Evolutionary conservation across 2,113 vertebrate genomes (phyloP).

Genomic region (Neolamprologus longior): DNA sequence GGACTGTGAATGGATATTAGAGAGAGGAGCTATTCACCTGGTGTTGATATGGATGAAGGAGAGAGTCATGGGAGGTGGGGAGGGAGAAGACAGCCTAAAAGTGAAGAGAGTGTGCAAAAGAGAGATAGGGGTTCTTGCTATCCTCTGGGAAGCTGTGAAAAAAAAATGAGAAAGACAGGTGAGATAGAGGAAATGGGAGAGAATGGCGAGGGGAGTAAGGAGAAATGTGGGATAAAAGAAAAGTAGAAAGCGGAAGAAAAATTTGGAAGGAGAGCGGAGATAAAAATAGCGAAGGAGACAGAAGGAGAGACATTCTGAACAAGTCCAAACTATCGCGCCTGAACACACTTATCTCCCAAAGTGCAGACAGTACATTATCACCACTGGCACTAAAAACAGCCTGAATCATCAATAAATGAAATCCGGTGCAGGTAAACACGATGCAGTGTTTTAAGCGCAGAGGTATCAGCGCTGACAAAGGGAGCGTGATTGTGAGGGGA

Average conservation of each 20-base stretch:
- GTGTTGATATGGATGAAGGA: constrained; percentile 35
- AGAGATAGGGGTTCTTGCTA: constrained; percentile 47
- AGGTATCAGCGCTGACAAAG: neutral
- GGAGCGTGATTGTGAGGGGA: neutral
- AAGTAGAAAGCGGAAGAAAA: neutral
- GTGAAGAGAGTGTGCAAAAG: constrained; percentile 44
- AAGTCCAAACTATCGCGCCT: constrained; percentile 32
- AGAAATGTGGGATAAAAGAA: constrained; percentile 22
- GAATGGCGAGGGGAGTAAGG: neutral
- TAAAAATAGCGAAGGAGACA: constrained; percentile 29
- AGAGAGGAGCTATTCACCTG: constrained; percentile 12
- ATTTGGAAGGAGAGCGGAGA: neutral
- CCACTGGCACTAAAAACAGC: constrained; percentile 33
- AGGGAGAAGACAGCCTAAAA: constrained; percentile 12
- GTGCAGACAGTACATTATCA: constrained; percentile 53
- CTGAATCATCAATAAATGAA: constrained; percentile 53
- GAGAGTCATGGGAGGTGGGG: neutral
- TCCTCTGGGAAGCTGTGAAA: constrained; percentile 28
- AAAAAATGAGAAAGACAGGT: constrained; percentile 21
- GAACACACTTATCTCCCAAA: constrained; percentile 50
- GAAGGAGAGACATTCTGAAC: constrained; percentile 21
- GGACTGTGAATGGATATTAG: constrained; percentile 33
- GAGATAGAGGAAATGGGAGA: constrained; percentile 31
- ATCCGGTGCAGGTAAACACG: constrained; percentile 26
- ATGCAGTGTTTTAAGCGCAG: constrained; percentile 1